Percentiles rank a stretch among this genome's conserved stretches.
phyloP scores from a whole-genome alignment of 53 echinoderm and acorn worm genomes.

The Patiria pectinifera region DNA sequence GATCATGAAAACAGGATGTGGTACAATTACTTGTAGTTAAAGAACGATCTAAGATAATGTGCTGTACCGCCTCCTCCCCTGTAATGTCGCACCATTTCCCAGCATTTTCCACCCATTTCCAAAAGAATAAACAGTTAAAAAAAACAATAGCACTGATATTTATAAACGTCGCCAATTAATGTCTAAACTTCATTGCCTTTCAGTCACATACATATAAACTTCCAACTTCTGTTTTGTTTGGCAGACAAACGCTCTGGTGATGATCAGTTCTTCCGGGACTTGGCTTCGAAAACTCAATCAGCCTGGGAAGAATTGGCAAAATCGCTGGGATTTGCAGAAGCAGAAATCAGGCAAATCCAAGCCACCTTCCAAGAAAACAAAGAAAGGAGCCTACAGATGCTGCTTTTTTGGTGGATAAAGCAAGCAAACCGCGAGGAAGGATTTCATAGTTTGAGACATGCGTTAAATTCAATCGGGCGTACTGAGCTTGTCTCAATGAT shows the following conservation, averaged over 20 bases:
- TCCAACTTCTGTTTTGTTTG: background rate
- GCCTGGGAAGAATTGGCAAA: background rate
- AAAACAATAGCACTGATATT: too few relatives aligned
- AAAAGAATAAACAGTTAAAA: too few relatives aligned
- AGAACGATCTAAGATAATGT: too few relatives aligned
- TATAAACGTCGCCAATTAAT: too few relatives aligned
- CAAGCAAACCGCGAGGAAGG: background rate
- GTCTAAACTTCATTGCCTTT: too few relatives aligned
- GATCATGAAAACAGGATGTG: too few relatives aligned
- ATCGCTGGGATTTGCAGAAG: background rate
- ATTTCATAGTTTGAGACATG: background rate
- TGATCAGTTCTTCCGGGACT: background rate
- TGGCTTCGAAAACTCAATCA: background rate
- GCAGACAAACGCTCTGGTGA: background rate
- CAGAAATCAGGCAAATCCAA: background rate
- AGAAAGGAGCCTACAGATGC: background rate
- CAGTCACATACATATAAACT: too few relatives aligned
- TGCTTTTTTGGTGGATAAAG: background rate
- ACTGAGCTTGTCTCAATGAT: background rate
- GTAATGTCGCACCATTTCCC: too few relatives aligned
- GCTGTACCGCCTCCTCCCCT: too few relatives aligned
- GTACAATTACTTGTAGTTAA: too few relatives aligned
- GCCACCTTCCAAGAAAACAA: background rate
- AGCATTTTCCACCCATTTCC: too few relatives aligned
- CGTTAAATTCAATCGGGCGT: background rate